These are phyloP conservation scores for Thryonomys swinderianus DNA, from an alignment of 2,113 vertebrate species.

Conservation along the genomic window DNA sequence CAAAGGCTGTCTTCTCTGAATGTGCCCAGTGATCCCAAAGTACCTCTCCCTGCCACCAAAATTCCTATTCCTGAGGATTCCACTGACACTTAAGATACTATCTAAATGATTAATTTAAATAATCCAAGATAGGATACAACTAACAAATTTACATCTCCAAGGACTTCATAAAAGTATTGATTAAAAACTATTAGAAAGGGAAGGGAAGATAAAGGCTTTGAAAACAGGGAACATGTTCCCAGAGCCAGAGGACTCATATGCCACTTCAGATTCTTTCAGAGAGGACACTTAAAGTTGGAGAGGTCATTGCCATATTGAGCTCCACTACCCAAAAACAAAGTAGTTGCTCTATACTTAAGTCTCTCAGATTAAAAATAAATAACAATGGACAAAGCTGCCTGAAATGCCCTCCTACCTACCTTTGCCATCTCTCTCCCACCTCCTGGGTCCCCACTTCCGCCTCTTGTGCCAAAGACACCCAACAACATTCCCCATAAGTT, in stretches of 20 bases:
- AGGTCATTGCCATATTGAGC: neutral
- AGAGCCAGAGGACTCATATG: neutral
- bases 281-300: neutral
- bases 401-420: slow-evolving; percentile 61
- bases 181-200: slow-evolving; percentile 26
- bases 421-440: slow-evolving; percentile 64
- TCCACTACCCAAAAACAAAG: neutral
- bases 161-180: slow-evolving; percentile 47
- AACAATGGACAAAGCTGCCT: neutral
- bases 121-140: slow-evolving; percentile 23
- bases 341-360: neutral
- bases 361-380: neutral
- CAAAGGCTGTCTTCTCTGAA: slow-evolving; percentile 54
- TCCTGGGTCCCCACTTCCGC: slow-evolving; percentile 64
- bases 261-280: slow-evolving; percentile 30
- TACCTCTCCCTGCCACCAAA: slow-evolving; percentile 61
- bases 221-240: neutral
- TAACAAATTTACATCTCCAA: slow-evolving; percentile 40
- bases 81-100: slow-evolving; percentile 11
- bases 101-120: slow-evolving; percentile 50
- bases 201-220: neutral
- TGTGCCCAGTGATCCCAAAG: slow-evolving; percentile 60
- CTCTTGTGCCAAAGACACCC: slow-evolving; percentile 61
- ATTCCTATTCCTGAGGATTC: slow-evolving; percentile 55
- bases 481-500: slow-evolving; percentile 58